Percentiles rank a stretch among this genome's conserved stretches.
These are phyloP conservation scores for Lottia scabra DNA, from an alignment of 2,888 invertebrate genomes.

Conservation along the genomic window DNA sequence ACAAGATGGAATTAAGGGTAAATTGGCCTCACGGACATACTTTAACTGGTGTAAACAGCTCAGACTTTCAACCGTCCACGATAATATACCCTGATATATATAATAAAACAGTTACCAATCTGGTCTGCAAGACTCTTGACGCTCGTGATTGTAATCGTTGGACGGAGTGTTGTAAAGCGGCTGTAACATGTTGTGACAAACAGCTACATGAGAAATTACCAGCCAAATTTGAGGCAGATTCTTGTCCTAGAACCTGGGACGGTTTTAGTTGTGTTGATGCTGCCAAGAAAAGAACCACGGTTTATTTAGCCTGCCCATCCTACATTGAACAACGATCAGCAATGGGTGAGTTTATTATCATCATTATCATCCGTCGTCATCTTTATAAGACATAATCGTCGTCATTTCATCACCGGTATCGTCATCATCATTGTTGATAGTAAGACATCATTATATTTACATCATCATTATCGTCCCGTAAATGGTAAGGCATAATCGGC, in stretches of 20 bases:
- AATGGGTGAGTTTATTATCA: conserved; percentile 38
- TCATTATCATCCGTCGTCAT: no score
- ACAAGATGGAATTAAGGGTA: conserved; percentile 6
- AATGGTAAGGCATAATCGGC: no score
- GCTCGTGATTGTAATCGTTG: conserved; percentile 13
- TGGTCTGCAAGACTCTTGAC: conserved; percentile 15
- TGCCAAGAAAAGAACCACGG: conserved; percentile 48
- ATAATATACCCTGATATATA: background rate
- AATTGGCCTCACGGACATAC: background rate
- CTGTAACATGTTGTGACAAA: conserved; percentile 7
- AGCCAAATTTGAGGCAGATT: background rate
- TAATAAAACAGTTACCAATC: background rate
- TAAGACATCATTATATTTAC: no score
- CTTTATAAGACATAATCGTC: no score
- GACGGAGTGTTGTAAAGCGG: conserved; percentile 15
- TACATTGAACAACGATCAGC: conserved; percentile 68
- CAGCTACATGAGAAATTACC: background rate
- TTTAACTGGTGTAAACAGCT: background rate
- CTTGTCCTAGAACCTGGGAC: conserved; percentile 51
- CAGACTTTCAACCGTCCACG: background rate
- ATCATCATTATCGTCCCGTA: no score
- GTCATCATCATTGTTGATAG: no score
- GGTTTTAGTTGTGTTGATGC: conserved; percentile 48
- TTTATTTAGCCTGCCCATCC: conserved; percentile 31
- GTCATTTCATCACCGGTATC: no score